These are phyloP conservation scores for Epinephelus malabaricus DNA, from an alignment of 2,797 vertebrate genomes.

Conservation along the genomic window DNA sequence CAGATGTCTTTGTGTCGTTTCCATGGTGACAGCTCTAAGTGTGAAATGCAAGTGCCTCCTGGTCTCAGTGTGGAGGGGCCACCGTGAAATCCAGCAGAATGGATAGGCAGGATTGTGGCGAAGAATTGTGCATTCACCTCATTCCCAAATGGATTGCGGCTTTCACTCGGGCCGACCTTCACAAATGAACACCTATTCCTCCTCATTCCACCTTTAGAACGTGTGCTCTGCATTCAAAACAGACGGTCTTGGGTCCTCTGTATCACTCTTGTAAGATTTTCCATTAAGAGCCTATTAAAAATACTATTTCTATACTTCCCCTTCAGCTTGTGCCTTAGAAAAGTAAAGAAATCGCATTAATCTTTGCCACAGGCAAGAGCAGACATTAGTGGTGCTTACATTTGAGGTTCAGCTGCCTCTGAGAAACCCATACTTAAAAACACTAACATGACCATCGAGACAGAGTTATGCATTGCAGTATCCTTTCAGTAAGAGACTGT, in stretches of 20 bases:
- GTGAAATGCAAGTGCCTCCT: constrained; percentile 69
- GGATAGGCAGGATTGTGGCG: constrained; percentile 58
- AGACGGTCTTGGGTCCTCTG: constrained; percentile 14
- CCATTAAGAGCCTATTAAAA: constrained; percentile 64
- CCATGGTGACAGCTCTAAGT: constrained; percentile 69
- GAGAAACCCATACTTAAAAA: constrained; percentile 28
- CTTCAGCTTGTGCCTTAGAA: constrained; percentile 44
- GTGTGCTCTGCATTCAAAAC: constrained; percentile 61
- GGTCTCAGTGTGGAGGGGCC: constrained; percentile 51
- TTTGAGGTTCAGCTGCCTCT: constrained; percentile 27
- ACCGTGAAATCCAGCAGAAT: constrained; percentile 71
- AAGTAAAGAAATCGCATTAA: constrained; percentile 55
- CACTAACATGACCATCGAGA: constrained; percentile 3
- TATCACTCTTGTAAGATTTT: constrained; percentile 44
- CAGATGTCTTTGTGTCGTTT: constrained; percentile 78
- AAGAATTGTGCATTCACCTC: constrained; percentile 71
- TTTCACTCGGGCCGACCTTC: constrained; percentile 69
- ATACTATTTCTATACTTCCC: constrained; percentile 42
- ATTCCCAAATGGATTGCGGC: constrained; percentile 60
- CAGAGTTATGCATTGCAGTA: background rate
- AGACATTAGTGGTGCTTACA: constrained; percentile 39
- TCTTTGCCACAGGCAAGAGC: constrained; percentile 51
- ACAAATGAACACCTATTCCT: constrained; percentile 75
- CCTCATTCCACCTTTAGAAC: constrained; percentile 57
- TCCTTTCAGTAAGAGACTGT: background rate